These are phyloP conservation scores for Phalacrocorax aristotelis DNA, from an alignment of 2,113 vertebrate genomes.

Conservation along the genomic window DNA sequence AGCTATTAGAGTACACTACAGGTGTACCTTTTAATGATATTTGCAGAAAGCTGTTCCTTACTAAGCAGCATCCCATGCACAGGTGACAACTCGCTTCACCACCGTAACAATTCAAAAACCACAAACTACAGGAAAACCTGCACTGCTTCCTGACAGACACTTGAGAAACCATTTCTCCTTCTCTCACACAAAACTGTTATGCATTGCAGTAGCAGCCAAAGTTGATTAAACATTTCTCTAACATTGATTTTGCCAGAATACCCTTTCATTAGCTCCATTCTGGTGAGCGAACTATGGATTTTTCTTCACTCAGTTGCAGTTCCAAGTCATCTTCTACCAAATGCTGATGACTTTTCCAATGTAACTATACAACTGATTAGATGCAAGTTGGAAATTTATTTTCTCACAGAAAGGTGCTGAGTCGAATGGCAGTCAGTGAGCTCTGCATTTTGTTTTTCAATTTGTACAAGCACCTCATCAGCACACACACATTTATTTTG, in stretches of 20 bases:
- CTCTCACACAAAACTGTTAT: neutral
- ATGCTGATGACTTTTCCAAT: neutral
- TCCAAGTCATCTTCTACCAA: neutral
- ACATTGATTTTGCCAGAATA: neutral
- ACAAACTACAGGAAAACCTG: neutral
- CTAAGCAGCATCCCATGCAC: neutral
- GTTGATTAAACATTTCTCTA: neutral
- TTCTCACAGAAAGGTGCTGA: neutral
- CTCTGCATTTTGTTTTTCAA: neutral
- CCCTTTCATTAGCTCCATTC: neutral
- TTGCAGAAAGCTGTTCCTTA: neutral
- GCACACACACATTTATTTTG: neutral
- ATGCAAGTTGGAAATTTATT: neutral
- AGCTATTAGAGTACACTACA: neutral
- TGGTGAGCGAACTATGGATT: neutral
- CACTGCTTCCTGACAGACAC: neutral
- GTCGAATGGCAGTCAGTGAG: neutral
- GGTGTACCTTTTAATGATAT: neutral
- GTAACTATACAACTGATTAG: neutral
- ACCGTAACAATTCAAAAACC: neutral
- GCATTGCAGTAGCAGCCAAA: neutral
- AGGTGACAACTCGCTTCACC: neutral
- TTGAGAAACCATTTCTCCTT: neutral
- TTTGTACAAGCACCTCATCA: neutral
- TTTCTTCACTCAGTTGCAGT: neutral